A percentile compares a stretch with the other conserved stretches of the same genome.
These are phyloP conservation scores for Eremophila alpestris DNA, from an alignment of 2,797 vertebrate species.

Conservation along the genomic window DNA sequence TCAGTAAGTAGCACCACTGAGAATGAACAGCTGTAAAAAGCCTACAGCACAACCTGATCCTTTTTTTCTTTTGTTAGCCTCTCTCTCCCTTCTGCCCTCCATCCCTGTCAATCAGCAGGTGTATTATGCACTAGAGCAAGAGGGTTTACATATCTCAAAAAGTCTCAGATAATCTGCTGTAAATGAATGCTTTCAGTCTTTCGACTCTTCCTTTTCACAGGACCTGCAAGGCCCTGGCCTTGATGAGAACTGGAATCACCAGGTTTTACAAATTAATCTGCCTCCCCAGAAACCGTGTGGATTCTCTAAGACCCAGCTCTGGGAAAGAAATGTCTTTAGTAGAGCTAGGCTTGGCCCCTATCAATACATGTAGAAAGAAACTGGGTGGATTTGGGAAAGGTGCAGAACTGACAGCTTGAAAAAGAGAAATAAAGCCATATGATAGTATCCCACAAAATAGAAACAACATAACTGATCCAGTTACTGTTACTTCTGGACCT, in stretches of 20 bases:
- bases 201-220: neutral
- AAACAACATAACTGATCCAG: neutral
- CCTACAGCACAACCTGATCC: neutral
- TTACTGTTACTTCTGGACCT: neutral
- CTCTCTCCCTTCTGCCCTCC: neutral
- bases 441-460: neutral
- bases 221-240: neutral
- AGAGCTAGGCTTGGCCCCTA: neutral
- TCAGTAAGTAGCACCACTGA: neutral
- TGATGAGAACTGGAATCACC: neutral
- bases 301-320: neutral
- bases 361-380: neutral
- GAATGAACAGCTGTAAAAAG: neutral
- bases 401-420: neutral
- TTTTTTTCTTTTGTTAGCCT: neutral
- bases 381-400: neutral
- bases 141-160: neutral
- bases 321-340: neutral
- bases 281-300: neutral
- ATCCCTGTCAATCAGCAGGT: neutral
- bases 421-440: neutral
- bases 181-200: constrained; percentile 30
- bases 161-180: neutral
- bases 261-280: neutral
- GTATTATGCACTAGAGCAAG: neutral